These are phyloP conservation scores for Spodoptera exigua DNA, from an alignment of 2,888 invertebrate species.

Conservation along the genomic window DNA sequence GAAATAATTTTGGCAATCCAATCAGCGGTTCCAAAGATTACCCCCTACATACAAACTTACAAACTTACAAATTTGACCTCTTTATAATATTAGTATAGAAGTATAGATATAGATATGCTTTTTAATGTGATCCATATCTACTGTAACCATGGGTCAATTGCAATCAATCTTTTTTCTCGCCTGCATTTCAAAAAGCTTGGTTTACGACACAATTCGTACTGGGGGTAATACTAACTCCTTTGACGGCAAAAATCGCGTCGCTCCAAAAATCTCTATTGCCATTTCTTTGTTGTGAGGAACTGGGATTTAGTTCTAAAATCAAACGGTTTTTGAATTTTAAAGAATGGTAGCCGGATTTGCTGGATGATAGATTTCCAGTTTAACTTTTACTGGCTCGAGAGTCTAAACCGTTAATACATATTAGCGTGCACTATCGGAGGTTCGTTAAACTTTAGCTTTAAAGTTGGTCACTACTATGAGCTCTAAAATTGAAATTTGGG, in stretches of 20 bases:
- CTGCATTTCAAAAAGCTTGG: too few species aligned
- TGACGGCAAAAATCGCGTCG: slow-evolving; percentile 52
- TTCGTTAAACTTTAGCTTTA: slow-evolving; percentile 35
- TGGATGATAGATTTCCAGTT: slow-evolving; percentile 53
- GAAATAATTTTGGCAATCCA: too few species aligned
- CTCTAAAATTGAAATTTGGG: slow-evolving; percentile 25
- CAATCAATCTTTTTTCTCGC: too few species aligned
- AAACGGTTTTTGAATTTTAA: slow-evolving; percentile 37
- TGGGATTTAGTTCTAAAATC: slow-evolving; percentile 50
- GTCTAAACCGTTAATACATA: slow-evolving; percentile 52
- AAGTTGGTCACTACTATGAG: slow-evolving; percentile 34
- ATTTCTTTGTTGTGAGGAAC: slow-evolving; percentile 51
- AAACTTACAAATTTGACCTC: too few species aligned
- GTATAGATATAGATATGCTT: too few species aligned
- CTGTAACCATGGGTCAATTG: too few species aligned
- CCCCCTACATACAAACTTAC: too few species aligned
- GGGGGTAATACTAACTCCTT: slow-evolving; percentile 33
- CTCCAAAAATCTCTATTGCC: slow-evolving; percentile 46
- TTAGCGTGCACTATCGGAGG: slow-evolving; percentile 47
- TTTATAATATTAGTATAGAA: too few species aligned
- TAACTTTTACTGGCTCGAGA: slow-evolving; percentile 46
- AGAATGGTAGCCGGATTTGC: slow-evolving; percentile 44
- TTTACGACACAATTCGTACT: too few species aligned
- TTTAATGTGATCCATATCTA: too few species aligned
- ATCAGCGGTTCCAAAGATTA: too few species aligned